phyloP scores from a whole-genome alignment of 1,140 invertebrate species.

The Belonocnema kinseyi region DNA sequence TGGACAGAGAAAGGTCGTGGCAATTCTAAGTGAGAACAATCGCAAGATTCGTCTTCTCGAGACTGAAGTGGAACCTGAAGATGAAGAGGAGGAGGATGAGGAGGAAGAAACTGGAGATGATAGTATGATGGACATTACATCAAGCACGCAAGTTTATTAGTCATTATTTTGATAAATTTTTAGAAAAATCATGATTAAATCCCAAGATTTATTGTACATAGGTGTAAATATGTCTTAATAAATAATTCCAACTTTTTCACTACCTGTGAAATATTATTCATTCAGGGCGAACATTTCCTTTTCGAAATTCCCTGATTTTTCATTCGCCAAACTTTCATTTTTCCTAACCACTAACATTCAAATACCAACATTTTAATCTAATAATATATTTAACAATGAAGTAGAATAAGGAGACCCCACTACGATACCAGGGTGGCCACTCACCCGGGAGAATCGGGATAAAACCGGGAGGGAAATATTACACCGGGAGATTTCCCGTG shows the following conservation, averaged over 20 bases:
- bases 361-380: too few relatives aligned
- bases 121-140: slow-evolving; percentile 70
- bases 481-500: too few relatives aligned
- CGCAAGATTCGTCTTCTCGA: slow-evolving; percentile 91
- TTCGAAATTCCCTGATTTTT: too few relatives aligned
- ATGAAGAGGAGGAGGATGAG: slow-evolving; percentile 87
- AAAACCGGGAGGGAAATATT: too few relatives aligned
- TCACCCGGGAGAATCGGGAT: too few relatives aligned
- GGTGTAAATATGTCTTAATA: slow-evolving; percentile 32
- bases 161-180: not conserved
- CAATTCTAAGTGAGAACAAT: slow-evolving; percentile 86
- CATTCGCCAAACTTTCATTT: too few relatives aligned
- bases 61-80: slow-evolving; percentile 94
- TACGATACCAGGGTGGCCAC: too few relatives aligned
- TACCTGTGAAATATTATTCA: too few relatives aligned
- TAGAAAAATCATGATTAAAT: not conserved
- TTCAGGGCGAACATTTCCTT: too few relatives aligned
- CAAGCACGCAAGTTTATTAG: slow-evolving; percentile 29
- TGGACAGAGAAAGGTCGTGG: slow-evolving; percentile 90
- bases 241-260: not conserved
- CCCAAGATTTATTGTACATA: slow-evolving; percentile 36
- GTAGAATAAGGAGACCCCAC: too few relatives aligned
- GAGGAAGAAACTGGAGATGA: slow-evolving; percentile 69
- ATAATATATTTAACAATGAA: too few relatives aligned
- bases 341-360: too few relatives aligned